Evolutionary conservation across 2,888 invertebrate species (phyloP).

Genomic region (Chloroclystis v-ata): DNA sequence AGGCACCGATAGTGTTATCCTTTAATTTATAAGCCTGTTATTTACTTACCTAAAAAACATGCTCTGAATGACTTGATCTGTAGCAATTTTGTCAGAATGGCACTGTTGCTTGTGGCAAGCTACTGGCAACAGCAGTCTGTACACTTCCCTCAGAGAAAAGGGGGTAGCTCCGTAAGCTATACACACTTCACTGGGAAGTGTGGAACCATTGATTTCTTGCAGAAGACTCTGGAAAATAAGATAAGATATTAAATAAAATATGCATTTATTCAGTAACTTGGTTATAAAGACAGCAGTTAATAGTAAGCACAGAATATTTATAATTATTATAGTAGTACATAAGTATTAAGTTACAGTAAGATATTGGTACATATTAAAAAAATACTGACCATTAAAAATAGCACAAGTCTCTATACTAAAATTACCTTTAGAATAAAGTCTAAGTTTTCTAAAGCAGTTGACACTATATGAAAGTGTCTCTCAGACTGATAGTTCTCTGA

Average conservation of each 20-base stretch:
- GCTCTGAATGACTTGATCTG: constrained; percentile 61
- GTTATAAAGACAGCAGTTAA: no score
- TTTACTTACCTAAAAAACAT: constrained; percentile 56
- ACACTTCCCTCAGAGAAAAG: constrained; percentile 63
- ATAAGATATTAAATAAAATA: background rate
- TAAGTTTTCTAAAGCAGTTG: constrained; percentile 62
- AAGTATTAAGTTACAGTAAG: no score
- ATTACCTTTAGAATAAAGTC: constrained; percentile 68
- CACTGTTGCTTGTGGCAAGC: constrained; percentile 64
- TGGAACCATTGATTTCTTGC: constrained; percentile 58
- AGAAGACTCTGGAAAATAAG: constrained; percentile 51
- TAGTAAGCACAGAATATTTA: no score
- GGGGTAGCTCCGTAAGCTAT: constrained; percentile 62
- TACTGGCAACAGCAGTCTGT: constrained; percentile 57
- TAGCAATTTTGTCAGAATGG: constrained; percentile 56
- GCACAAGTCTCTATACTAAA: no score
- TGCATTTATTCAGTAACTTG: no score
- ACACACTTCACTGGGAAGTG: constrained; percentile 65
- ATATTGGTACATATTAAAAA: no score
- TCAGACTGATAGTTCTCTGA: constrained; percentile 63
- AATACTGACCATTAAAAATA: no score
- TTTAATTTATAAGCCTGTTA: no score
- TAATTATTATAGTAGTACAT: no score
- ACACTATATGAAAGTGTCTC: constrained; percentile 60
- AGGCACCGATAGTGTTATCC: no score